A percentile compares a stretch with the other conserved stretches of the same genome.
phyloP scores from a whole-genome alignment of 1,140 invertebrate genomes.

The Artemia franciscana region DNA sequence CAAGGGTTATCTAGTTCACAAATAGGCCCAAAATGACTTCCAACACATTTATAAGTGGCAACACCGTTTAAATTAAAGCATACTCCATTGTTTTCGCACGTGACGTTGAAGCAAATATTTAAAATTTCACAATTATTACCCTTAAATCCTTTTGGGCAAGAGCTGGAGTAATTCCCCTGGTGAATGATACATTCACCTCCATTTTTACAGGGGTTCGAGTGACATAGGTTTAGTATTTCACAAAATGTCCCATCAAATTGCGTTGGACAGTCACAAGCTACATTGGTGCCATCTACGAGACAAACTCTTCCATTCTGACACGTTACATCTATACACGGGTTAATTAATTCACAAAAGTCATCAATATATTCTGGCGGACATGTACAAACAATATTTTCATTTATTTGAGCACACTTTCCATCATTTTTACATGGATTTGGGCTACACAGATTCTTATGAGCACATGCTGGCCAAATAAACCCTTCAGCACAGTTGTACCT shows the following conservation, averaged over 20 bases:
- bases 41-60: conserved; percentile 22
- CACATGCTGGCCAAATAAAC: conserved; percentile 19
- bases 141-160: not conserved
- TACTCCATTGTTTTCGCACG: conserved; percentile 24
- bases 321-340: not conserved
- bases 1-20: conserved; percentile 29
- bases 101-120: conserved; percentile 15
- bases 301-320: not conserved
- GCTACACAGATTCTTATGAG: conserved; percentile 12
- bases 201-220: not conserved
- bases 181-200: not conserved
- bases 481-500: conserved; percentile 17
- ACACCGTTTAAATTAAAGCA: conserved; percentile 19
- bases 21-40: conserved; percentile 21
- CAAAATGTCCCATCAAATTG: not conserved
- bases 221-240: not conserved
- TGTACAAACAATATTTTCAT: conserved; percentile 21
- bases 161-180: not conserved
- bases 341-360: not conserved
- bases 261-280: not conserved
- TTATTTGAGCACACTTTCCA: conserved; percentile 22
- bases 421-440: conserved; percentile 7
- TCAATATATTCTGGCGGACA: conserved; percentile 18
- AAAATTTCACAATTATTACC: not conserved
- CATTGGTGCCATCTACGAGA: not conserved